phyloP scores from a whole-genome alignment of 2,797 vertebrate genomes.

The Sciurus carolinensis region DNA sequence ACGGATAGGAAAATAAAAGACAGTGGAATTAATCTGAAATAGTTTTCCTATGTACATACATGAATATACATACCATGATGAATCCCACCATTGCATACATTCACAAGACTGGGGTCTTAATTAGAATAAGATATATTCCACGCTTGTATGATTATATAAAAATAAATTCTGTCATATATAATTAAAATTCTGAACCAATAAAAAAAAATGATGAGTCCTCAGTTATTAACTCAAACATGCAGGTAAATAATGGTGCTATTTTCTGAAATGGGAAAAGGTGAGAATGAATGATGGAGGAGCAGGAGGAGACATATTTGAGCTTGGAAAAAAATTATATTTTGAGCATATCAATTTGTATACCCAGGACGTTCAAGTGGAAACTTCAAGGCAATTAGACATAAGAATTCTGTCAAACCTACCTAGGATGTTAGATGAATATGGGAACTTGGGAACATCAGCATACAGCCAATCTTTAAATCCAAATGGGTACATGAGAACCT shows the following conservation, averaged over 20 bases:
- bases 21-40: too few relatives aligned
- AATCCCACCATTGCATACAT: too few relatives aligned
- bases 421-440: background rate
- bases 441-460: background rate
- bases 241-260: background rate
- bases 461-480: background rate
- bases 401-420: background rate
- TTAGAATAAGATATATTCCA: too few relatives aligned
- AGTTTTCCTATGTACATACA: too few relatives aligned
- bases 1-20: too few relatives aligned
- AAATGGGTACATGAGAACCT: background rate
- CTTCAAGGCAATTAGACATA: slow-evolving; percentile 6
- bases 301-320: background rate
- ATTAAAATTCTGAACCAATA: too few relatives aligned
- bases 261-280: background rate
- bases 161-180: too few relatives aligned
- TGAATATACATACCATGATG: too few relatives aligned
- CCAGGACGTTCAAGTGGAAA: slow-evolving; percentile 29
- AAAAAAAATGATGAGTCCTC: too few relatives aligned
- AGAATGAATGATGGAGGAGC: background rate
- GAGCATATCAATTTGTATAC: background rate
- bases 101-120: too few relatives aligned
- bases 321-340: background rate
- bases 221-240: slow-evolving; percentile 1
- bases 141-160: too few relatives aligned